A percentile compares a stretch with the other conserved stretches of the same genome.
These are phyloP conservation scores for Paramacrobiotus metropolitanus DNA, from an alignment of 1,140 invertebrate species.

Conservation along the genomic window DNA sequence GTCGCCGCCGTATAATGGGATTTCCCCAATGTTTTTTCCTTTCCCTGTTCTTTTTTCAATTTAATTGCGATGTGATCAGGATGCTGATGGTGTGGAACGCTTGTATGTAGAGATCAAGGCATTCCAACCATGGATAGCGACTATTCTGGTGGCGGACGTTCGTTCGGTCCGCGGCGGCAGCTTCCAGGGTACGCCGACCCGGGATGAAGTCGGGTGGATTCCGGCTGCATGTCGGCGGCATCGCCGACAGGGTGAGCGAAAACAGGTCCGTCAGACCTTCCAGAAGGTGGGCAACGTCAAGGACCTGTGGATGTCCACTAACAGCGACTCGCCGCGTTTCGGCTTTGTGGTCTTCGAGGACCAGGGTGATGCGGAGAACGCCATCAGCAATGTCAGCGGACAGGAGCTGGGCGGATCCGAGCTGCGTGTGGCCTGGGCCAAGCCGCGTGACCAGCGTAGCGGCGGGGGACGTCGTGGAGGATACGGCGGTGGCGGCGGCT, in stretches of 20 bases:
- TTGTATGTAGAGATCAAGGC: no score
- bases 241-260: slow-evolving; percentile 10
- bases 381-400: neutral
- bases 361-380: neutral
- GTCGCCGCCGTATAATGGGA: no score
- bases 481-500: no score
- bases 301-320: slow-evolving; percentile 1
- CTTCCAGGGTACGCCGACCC: neutral
- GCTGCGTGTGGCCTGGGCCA: neutral
- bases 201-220: slow-evolving; percentile 5
- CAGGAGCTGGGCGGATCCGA: neutral
- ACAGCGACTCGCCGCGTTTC: neutral
- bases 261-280: slow-evolving; percentile 5
- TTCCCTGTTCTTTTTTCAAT: no score
- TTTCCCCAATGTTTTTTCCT: no score
- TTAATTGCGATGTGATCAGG: no score
- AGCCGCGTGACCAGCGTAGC: neutral
- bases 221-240: slow-evolving; percentile 6
- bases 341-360: neutral
- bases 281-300: neutral
- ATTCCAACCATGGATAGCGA: no score
- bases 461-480: slow-evolving; percentile 4
- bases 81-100: no score
- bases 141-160: slow-evolving; percentile 1
- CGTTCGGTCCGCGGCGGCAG: slow-evolving; percentile 6